Conservation (phyloP, 2,888 invertebrate genomes). For the Xylota sylvarum region DNA sequence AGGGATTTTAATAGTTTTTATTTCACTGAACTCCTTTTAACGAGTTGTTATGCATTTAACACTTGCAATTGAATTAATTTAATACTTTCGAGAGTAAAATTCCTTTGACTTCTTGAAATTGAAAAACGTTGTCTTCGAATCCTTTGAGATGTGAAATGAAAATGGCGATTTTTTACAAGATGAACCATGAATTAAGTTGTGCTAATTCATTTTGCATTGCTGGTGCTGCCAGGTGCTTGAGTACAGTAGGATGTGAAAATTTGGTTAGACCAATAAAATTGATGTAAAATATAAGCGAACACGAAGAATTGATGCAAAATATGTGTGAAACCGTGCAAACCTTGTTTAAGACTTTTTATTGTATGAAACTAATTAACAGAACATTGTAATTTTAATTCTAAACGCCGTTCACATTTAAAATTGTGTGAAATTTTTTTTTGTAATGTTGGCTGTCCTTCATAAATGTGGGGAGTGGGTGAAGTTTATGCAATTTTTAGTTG, state of each 20-base stretch:
- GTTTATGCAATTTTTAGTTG: too few species aligned
- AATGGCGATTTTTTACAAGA: conserved; percentile 53
- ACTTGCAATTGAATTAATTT: conserved; percentile 9
- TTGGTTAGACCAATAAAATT: too few species aligned
- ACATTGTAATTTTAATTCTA: too few species aligned
- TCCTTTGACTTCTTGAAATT: not conserved
- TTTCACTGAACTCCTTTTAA: not conserved
- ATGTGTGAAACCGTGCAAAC: too few species aligned
- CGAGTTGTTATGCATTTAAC: not conserved
- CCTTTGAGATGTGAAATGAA: conserved; percentile 32
- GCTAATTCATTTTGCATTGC: not conserved
- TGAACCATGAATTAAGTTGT: conserved; percentile 25
- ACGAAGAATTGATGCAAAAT: too few species aligned
- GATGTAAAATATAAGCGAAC: too few species aligned
- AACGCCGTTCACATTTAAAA: too few species aligned
- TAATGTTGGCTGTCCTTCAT: too few species aligned
- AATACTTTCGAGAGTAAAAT: not conserved
- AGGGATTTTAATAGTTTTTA: not conserved
- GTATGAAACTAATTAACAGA: too few species aligned
- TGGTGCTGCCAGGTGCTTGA: conserved; percentile 8
- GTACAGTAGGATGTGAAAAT: conserved; percentile 8
- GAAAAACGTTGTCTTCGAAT: not conserved
- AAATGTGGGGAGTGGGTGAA: too few species aligned
- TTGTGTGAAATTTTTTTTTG: too few species aligned
- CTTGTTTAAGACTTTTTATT: too few species aligned